A percentile compares a stretch with the other conserved stretches of the same genome.
Evolutionary conservation across 2,888 invertebrate genomes (phyloP).

Genomic region (Sphaeridia pumilis): DNA sequence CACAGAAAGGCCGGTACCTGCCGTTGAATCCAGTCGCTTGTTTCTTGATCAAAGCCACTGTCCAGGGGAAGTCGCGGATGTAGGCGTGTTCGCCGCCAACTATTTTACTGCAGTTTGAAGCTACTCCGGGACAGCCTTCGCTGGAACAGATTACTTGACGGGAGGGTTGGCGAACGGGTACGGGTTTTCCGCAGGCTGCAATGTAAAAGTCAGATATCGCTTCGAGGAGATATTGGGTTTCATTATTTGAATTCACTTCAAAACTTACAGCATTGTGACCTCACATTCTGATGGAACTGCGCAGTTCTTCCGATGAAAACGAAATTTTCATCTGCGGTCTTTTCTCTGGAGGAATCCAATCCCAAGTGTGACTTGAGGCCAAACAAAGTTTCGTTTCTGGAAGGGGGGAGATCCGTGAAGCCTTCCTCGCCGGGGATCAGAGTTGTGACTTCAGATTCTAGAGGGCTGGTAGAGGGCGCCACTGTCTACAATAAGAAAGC

Average conservation of each 20-base stretch:
- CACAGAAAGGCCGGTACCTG: constrained; percentile 1
- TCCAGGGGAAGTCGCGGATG: constrained; percentile 30
- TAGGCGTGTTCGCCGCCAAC: constrained; percentile 25
- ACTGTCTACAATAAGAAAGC: too few species aligned
- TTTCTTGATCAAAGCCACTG: constrained; percentile 18
- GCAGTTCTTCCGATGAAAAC: too few species aligned
- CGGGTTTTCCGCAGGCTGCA: not conserved
- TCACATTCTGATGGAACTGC: too few species aligned
- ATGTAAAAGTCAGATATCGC: not conserved
- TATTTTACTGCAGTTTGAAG: constrained; percentile 14
- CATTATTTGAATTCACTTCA: not conserved
- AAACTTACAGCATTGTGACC: too few species aligned
- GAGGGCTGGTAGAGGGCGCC: too few species aligned
- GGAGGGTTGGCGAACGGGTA: not conserved
- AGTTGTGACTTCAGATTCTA: too few species aligned
- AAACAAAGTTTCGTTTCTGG: too few species aligned
- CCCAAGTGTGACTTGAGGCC: too few species aligned
- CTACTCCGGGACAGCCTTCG: not conserved
- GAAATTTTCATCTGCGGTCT: too few species aligned
- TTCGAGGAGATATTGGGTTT: not conserved
- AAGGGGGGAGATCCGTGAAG: too few species aligned
- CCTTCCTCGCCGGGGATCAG: too few species aligned
- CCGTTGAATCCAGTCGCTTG: not conserved
- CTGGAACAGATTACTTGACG: not conserved
- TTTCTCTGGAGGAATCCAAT: too few species aligned